These are phyloP conservation scores for Zaprionus inermis DNA, from an alignment of 1,140 invertebrate species.

Conservation along the genomic window DNA sequence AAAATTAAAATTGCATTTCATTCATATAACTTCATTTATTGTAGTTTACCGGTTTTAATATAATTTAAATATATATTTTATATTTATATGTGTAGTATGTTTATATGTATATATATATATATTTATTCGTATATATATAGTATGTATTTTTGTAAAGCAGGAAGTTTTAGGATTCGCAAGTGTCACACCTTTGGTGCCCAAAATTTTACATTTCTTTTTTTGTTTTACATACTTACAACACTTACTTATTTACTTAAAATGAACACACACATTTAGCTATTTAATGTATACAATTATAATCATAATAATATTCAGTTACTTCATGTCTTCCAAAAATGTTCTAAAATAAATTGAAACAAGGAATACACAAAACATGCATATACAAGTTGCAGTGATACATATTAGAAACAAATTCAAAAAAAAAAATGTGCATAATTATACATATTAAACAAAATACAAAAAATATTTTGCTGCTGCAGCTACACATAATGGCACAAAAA, in stretches of 20 bases:
- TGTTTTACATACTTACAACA: conserved; percentile 73
- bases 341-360: conserved; percentile 67
- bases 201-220: conserved; percentile 61
- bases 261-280: conserved; percentile 81
- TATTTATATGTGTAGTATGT: conserved; percentile 51
- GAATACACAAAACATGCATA: conserved; percentile 48
- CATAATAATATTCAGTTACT: conserved; percentile 77
- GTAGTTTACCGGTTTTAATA: conserved; percentile 71
- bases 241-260: conserved; percentile 75
- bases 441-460: conserved; percentile 30
- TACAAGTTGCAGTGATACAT: conserved; percentile 8
- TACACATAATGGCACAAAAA: conserved; percentile 72
- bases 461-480: conserved; percentile 39
- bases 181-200: conserved; percentile 72
- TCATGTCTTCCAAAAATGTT: conserved; percentile 68
- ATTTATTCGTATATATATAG: conserved; percentile 39
- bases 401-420: conserved; percentile 38
- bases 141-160: conserved; percentile 72
- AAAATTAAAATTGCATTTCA: conserved; percentile 11
- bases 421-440: conserved; percentile 7
- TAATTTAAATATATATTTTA: conserved; percentile 58
- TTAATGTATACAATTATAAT: conserved; percentile 71
- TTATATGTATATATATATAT: conserved; percentile 51
- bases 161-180: conserved; percentile 81
- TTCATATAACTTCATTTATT: conserved; percentile 78